Evolutionary conservation across 1,140 invertebrate species (phyloP), one percentile per base, ranked within the genome.

Genomic region (Leptinotarsa defecta): DNA sequence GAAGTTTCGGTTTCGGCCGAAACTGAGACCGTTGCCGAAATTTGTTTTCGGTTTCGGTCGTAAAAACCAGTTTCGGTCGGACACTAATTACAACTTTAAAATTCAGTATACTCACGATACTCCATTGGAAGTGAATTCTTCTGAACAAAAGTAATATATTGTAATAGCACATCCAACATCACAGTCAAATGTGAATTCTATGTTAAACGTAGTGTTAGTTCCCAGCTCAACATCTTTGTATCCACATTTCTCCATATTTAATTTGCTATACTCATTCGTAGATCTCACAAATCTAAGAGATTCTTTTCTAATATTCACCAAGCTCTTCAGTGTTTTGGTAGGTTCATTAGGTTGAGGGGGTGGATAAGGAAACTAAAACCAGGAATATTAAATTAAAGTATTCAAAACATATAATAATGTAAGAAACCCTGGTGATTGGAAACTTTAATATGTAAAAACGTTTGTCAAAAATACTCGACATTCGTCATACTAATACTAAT

Each of bases 231-330:
- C 86, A 77, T 88, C 88, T 73, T 87, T 86, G 71, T 87, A 85
- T 67, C 84, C 85, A 8, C 86, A 78, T 76, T 89, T 87, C 15
- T 86, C 86, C 48, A 87, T 81, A n/a, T 84, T 84, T 24, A 82
- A 73, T 62, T 85, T 85, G 15, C 83, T 79, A 65, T 79, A 79
- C 57, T 86, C 85, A 61, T 87, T 87, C 3, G 88, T 87, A 19
- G 89, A 88, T 48, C 92, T 91, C 11, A 98, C 92, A 87, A 99
- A 94, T 80, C 95, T 90, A 3, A 99, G 86, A 2, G 97, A 97
- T 88, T 99, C 98, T 86, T 98, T 99, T 73, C 98, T 89, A 77
- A 99, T 98, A 84, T 99, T 99, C 0, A 99, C 93, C 48, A 99
- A 88, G 85, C 96, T 96, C 87, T 98, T 97, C 19, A 99, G 85